Conservation (phyloP, 2,888 invertebrate genomes). For the Rhingia rostrata region DNA sequence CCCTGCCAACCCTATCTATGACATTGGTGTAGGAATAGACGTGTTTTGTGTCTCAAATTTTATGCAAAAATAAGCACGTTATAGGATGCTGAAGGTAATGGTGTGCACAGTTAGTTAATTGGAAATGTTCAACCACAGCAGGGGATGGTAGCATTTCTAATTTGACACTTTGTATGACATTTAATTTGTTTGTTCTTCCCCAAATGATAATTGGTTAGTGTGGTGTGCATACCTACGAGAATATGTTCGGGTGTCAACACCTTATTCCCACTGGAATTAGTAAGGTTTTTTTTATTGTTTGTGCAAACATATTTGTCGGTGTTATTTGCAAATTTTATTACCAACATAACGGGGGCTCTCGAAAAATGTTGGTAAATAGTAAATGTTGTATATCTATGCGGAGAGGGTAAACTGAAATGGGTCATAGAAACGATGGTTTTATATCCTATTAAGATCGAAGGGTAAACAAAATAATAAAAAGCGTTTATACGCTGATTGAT, state of each 20-base stretch:
- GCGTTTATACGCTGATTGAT: conserved; percentile 54
- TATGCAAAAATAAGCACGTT: conserved; percentile 66
- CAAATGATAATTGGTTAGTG: conserved; percentile 54
- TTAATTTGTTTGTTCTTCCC: conserved; percentile 64
- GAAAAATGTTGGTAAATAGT: conserved; percentile 8
- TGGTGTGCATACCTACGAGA: background rate
- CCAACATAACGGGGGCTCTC: background rate
- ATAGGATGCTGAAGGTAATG: conserved; percentile 57
- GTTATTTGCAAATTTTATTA: conserved; percentile 38
- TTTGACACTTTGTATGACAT: conserved; percentile 52
- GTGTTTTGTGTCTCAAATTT: conserved; percentile 44
- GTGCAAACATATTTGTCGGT: conserved; percentile 27
- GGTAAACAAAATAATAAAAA: conserved; percentile 67
- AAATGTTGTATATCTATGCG: background rate
- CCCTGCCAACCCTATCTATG: background rate
- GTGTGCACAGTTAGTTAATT: conserved; percentile 65
- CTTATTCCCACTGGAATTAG: conserved; percentile 18
- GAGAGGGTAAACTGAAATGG: conserved; percentile 10
- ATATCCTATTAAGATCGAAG: conserved; percentile 43
- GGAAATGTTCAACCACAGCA: conserved; percentile 44
- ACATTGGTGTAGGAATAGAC: conserved; percentile 1
- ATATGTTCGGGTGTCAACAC: background rate
- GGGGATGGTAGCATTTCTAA: conserved; percentile 25
- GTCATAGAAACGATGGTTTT: conserved; percentile 38
- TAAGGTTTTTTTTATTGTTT: conserved; percentile 23